Conservation (phyloP, 1,140 invertebrate species). For the Drosophila mauritiana region DNA sequence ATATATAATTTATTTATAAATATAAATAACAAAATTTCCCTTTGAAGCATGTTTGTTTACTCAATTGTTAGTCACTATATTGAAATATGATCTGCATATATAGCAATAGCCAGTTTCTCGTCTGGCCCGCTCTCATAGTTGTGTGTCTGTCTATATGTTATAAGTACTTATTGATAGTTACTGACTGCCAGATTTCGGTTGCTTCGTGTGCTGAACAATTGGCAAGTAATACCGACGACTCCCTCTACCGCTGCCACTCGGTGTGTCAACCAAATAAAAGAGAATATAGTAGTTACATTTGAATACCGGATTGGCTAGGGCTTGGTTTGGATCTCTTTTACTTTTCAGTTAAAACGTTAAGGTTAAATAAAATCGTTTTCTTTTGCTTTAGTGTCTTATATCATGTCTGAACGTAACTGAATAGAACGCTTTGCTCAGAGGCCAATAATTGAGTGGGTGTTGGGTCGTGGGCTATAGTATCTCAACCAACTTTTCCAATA, state of each 20-base stretch:
- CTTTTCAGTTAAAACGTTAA: constrained; percentile 37
- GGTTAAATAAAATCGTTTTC: constrained; percentile 45
- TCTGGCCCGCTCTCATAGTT: constrained; percentile 48
- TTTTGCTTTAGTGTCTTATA: constrained; percentile 77
- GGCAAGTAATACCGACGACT: constrained; percentile 59
- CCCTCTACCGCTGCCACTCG: constrained; percentile 33
- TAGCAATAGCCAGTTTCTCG: constrained; percentile 58
- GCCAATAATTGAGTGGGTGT: constrained; percentile 34
- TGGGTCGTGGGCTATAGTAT: constrained; percentile 10
- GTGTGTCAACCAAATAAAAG: constrained; percentile 51
- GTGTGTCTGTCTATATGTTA: constrained; percentile 16
- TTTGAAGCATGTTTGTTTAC: constrained; percentile 58
- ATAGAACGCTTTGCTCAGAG: constrained; percentile 59
- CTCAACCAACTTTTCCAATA: constrained; percentile 76
- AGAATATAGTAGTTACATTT: constrained; percentile 52
- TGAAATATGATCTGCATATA: constrained; percentile 58
- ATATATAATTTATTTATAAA: constrained; percentile 77
- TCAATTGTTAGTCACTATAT: constrained; percentile 54
- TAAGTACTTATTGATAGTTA: constrained; percentile 55
- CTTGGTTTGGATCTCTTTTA: constrained; percentile 2
- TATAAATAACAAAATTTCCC: constrained; percentile 83
- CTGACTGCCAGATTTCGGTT: constrained; percentile 50
- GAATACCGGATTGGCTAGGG: constrained; percentile 44
- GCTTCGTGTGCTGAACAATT: constrained; percentile 80
- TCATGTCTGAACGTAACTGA: constrained; percentile 76